Base-by-base conservation (phyloP, 2,797 vertebrate genomes). In the Centroberyx gerrardi region DNA sequence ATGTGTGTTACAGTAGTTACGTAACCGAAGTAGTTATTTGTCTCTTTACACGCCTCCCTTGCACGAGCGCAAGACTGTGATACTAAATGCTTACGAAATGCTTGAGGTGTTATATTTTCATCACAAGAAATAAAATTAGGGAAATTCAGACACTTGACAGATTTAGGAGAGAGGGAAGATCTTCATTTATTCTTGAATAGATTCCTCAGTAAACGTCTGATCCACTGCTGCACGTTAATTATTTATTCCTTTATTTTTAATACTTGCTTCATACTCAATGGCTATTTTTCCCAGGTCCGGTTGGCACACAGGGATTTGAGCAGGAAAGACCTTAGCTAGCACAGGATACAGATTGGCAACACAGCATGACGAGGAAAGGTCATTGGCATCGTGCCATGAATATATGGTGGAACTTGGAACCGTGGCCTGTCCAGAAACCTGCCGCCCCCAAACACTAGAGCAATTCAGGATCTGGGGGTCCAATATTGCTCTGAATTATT, bases 331-430 rank as follows among this genome's bases (percentile, higher is more conserved):
- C 87, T 88, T 87, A 91, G 90, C 92, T 90, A 92, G 88, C 90
- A 91, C 90, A 90, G 90, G 87, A 84, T 81, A 82, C 91, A 93
- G 92, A 93, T 92, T 91, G 91, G 85, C 84, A 73, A 42, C 91
- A 76, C 90, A 91, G 89, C 89, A 76, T 83, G 90, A 83, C 66
- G 48, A 70, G 76, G 71, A 86, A 85, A 85, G 77, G 53, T 75
- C 29, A 22, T 3, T 90, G 90, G 90, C 86, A 42, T 51, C 0
- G 48, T 56, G 84, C 90, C 87, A 84, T 29, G 1, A 58, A 78
- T 60, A 33, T 80, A 72, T 62, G 60, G 79, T 60, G 70, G 51
- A 36, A 36, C 74, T 68, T 74, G 67, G 64, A 75, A 51, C 76
- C 62, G 22, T 27, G 48, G 59, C 66, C 17, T 46, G 58, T 67